A percentile compares a stretch with the other conserved stretches of the same genome.
Conservation (phyloP, 2,797 vertebrate genomes). For the Falco naumanni region DNA sequence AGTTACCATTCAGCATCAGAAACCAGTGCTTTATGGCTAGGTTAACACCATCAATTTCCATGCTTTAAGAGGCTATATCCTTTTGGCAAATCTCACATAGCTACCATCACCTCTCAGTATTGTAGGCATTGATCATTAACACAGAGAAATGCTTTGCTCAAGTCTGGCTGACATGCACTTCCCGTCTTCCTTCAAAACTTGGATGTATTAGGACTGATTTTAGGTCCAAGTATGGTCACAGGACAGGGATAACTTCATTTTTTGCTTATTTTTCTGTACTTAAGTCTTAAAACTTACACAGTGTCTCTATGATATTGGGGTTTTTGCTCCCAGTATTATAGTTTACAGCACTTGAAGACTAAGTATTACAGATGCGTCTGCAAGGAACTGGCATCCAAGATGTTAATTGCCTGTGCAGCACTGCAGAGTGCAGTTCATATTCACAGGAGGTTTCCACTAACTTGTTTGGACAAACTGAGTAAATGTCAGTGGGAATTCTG, state of each 20-base stretch:
- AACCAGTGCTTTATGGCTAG: neutral
- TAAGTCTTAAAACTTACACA: neutral
- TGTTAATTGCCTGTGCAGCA: slow-evolving; percentile 48
- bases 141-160: neutral
- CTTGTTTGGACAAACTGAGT: slow-evolving; percentile 76
- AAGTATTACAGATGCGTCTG: slow-evolving; percentile 18
- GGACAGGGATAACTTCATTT: neutral
- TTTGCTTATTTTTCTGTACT: neutral
- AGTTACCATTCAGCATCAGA: neutral
- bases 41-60: neutral
- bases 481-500: slow-evolving; percentile 73
- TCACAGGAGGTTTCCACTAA: slow-evolving; percentile 59
- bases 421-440: slow-evolving; percentile 23
- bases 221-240: neutral
- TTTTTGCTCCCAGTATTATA: slow-evolving; percentile 5
- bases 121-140: neutral
- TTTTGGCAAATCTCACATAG: neutral
- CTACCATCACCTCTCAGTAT: neutral
- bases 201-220: neutral
- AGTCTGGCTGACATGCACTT: neutral
- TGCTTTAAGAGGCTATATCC: neutral
- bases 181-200: neutral
- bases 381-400: slow-evolving; percentile 35
- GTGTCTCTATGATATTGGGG: neutral
- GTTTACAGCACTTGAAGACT: slow-evolving; percentile 58